Evolutionary conservation across 2,888 invertebrate species (phyloP), one percentile per base, ranked within the genome.

Genomic region (Alviniconcha strummeri): DNA sequence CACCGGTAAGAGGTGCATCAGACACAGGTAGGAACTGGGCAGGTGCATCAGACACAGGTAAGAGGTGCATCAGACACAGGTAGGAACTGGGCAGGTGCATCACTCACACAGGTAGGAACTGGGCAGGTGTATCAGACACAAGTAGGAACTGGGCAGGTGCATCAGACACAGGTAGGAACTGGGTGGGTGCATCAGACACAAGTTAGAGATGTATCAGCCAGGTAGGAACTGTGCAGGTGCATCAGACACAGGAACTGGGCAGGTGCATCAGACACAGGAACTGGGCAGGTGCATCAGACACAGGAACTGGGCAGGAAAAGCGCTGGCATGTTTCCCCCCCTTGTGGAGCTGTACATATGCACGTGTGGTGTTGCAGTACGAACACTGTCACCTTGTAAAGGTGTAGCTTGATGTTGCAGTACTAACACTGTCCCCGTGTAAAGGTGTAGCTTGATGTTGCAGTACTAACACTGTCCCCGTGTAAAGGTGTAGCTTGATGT

Each of bases 11-110:
- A 82, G 36, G 36, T 36, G 36, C 36, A 36, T 36, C 36, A 36
- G 36, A 36, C 36, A 36, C 36, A 36, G 36, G 36, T 36, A 36
- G 93, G 97, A 97, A 0, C 95, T 96, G 71, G 97, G 97, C 2
- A 95, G 97, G 75, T 96, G 96, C 89, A 96, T 97, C n/a, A 95
- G 97, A 0, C 97, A 97, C 0, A 36, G 36, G 93, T 92, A 72
- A 36, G 36, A 36, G 36, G 36, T 36, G 36, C 3, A 3, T 0
- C 91, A 97, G 86, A 97, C 97, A 94, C 97, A 97, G n/a, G n/a
- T n/a, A n/a, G 93, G 97, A 97, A 0, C 95, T 96, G 71, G 97
- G 97, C 2, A 95, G 97, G 75, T 96, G 96, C 89, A 96, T 97
- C n/a, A 95, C n/a, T n/a, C 97, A 0, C 97, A 97, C 36, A 36